Base-by-base conservation (phyloP, 1,140 invertebrate species). In the Chironomus striatipennis region DNA sequence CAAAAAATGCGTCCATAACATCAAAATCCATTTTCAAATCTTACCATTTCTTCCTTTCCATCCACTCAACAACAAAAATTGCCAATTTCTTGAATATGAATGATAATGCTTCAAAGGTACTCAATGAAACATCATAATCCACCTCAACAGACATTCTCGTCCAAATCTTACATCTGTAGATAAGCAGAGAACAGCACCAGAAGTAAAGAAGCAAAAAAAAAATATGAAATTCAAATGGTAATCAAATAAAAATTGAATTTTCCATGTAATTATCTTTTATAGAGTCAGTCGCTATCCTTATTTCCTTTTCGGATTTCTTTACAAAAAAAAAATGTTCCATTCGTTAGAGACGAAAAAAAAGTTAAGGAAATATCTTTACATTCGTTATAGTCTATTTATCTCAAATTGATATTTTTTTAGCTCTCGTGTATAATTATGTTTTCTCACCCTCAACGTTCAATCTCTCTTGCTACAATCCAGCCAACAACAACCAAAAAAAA, bases 231-330 rank as follows among this genome's bases (percentile, higher is more conserved):
- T 57, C 47, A 57, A 20, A 70, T 70, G 17, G 6, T 20, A 70
- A 70, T 20, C 17, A 70, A 70, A 70, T 20, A 70, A 70, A 70
- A 70, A 18, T 70, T 70, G 65, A 70, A 70, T 20, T 70, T 70
- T 70, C 65, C 65, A 70, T 70, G 65, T 70, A 70, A 70, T 70
- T 70, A 70, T 70, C 65, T 70, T 67, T 70, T 57, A 57, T 57
- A 18, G 15, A 70, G 9, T 57, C 47, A 57, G 47, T 57, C 47
- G 47, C 12, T n/a, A 12, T 57, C 47, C 8, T 47, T 7, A 47
- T 47, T 15, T 47, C 43, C 24, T 34, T 34, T 34, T 34, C 24
- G 24, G 2, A 34, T 34, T 34, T 34, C n/a, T n/a, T n/a, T n/a
- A n/a, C n/a, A n/a, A n/a, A n/a, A n/a, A n/a, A n/a, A n/a, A n/a